Evolutionary conservation across 2,888 invertebrate species (phyloP).

Genomic region (Cacoxenus indagator): DNA sequence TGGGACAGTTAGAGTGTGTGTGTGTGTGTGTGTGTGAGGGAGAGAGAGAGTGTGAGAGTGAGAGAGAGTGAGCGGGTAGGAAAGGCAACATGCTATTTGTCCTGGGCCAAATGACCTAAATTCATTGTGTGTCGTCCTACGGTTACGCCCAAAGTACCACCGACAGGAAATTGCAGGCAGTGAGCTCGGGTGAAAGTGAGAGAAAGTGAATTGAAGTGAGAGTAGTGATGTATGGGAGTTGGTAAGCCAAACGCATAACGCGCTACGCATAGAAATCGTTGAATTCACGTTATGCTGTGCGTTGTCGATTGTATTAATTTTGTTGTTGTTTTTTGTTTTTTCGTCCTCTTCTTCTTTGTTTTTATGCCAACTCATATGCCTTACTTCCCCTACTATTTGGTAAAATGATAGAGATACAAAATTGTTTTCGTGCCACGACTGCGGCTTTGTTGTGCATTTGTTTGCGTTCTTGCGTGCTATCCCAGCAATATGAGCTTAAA

Average conservation of each 20-base stretch:
- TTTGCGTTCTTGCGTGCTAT: constrained; percentile 8
- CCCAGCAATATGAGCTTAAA: background rate
- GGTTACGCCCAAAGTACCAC: background rate
- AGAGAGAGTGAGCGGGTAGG: background rate
- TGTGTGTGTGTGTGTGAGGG: background rate
- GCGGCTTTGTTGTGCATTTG: background rate
- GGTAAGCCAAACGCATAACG: constrained; percentile 1
- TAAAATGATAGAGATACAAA: background rate
- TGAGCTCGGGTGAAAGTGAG: background rate
- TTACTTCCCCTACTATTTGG: background rate
- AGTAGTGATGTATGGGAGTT: background rate
- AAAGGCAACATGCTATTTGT: too few relatives aligned
- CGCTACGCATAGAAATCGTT: constrained; percentile 13
- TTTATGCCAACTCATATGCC: too few relatives aligned
- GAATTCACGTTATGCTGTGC: background rate
- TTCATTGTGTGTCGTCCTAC: background rate
- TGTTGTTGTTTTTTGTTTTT: constrained; percentile 2
- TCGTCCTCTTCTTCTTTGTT: background rate
- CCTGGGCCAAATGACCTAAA: constrained; percentile 11
- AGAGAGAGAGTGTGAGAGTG: background rate
- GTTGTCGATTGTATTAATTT: background rate
- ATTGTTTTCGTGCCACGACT: constrained; percentile 21
- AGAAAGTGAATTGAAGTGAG: background rate
- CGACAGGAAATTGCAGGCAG: background rate
- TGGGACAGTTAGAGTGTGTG: background rate